Conservation (phyloP, 1,140 invertebrate species). For the Phthorimaea operculella region DNA sequence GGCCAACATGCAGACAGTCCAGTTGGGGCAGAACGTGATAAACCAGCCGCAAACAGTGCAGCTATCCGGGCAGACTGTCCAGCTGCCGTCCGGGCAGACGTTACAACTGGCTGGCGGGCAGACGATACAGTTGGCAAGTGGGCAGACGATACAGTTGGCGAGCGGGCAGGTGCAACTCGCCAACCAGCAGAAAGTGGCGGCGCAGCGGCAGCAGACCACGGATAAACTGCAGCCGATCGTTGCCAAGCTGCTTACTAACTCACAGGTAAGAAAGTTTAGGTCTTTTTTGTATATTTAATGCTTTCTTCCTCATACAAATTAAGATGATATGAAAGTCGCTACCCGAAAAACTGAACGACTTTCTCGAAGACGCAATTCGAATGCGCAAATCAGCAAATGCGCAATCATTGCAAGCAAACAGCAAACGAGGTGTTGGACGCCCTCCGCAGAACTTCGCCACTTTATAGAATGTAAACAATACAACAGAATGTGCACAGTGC, state of each 20-base stretch:
- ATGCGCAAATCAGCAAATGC: too few species aligned
- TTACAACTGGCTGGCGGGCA: slow-evolving; percentile 45
- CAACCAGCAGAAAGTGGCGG: slow-evolving; percentile 37
- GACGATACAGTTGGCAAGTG: slow-evolving; percentile 36
- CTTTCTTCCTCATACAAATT: too few species aligned
- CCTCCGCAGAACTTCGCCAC: too few species aligned
- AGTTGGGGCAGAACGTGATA: slow-evolving; percentile 48
- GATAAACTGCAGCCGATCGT: slow-evolving; percentile 55
- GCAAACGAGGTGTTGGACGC: too few species aligned
- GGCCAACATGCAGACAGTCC: slow-evolving; percentile 46
- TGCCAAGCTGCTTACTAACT: slow-evolving; percentile 54
- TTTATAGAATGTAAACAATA: too few species aligned
- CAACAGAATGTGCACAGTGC: too few species aligned
- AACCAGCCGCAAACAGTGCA: slow-evolving; percentile 40
- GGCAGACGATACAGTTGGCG: slow-evolving; percentile 19
- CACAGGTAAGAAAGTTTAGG: slow-evolving; percentile 44
- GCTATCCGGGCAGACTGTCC: slow-evolving; percentile 45
- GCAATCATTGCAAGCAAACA: too few species aligned
- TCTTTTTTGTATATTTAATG: too few species aligned
- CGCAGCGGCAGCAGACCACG: slow-evolving; percentile 35
- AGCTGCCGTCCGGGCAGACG: slow-evolving; percentile 49
- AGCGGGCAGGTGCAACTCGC: slow-evolving; percentile 34
- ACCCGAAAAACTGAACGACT: too few species aligned
- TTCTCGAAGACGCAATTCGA: too few species aligned
- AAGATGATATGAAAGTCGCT: too few species aligned